Base-by-base conservation (phyloP, 2,888 invertebrate genomes). In the Trissoscelio sp. region DNA sequence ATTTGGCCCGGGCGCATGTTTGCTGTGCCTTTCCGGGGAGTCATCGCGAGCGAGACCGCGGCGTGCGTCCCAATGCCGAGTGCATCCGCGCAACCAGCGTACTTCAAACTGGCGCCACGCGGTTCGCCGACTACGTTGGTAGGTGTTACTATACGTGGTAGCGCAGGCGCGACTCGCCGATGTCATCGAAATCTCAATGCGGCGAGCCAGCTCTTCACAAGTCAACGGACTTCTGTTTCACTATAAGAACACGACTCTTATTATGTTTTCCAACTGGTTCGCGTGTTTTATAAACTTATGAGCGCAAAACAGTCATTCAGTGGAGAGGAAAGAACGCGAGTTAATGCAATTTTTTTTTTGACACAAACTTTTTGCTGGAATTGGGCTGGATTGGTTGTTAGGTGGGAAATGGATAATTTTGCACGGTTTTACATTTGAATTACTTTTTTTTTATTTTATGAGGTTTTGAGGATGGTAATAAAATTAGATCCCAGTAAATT, bases 101-200 rank as follows among this genome's bases (percentile, higher is more conserved):
- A 86, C 89, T 90, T 90, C 88, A 90, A 91, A 91, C 91, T 91
- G 91, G 90, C 90, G 90, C 90, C 91, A 90, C 87, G 89, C 88
- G 89, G 86, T 88, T 87, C 85, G 88, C 85, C 86, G 86, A 67
- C 80, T 84, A 87, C 85, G 87, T 86, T 85, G 86, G 88, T 87
- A 87, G 88, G 87, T 87, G 84, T 88, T 84, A 83, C 85, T 85
- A 85, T 88, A 86, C 86, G 85, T 85, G 86, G 62, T 62, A 31
- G 81, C 83, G 79, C 81, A 81, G 81, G 75, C 81, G 75, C 83
- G 81, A 81, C 64, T 70, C 79, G 57, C 44, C 66, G 62, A 74
- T 80, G 60, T 82, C 79, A 79, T 79, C 80, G 74, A 80, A 80
- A 75, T 80, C 80, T 80, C 80, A 70, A 80, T 55, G 74, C 46